These are phyloP conservation scores for Aphelenchoides besseyi DNA, from an alignment of 1,140 invertebrate genomes.

Conservation along the genomic window DNA sequence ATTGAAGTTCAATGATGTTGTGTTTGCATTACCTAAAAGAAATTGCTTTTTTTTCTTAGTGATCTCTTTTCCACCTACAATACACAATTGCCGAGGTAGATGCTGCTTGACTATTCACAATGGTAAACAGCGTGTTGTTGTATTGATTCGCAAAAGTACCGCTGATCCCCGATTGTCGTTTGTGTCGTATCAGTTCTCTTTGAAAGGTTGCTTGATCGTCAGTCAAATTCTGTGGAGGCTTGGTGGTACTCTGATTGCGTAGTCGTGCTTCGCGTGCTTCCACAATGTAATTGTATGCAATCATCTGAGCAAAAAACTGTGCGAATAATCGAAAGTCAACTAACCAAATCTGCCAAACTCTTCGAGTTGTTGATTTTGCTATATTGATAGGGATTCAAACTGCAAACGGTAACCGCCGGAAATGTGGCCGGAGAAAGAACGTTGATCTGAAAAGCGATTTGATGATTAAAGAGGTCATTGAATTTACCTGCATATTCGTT, in stretches of 20 bases:
- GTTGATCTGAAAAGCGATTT: background rate
- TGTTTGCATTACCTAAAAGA: background rate
- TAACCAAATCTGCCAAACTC: background rate
- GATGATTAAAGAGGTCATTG: background rate
- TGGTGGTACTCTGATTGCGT: background rate
- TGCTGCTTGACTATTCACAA: no score
- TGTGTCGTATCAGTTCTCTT: background rate
- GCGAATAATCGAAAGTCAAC: background rate
- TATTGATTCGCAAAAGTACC: no score
- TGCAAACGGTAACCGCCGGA: conserved; percentile 16
- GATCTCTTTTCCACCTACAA: no score
- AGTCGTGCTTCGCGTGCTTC: background rate
- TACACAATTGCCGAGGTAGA: no score
- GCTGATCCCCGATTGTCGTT: background rate
- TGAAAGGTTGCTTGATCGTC: background rate
- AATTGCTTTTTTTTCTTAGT: no score
- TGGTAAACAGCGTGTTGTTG: no score
- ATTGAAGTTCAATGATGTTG: background rate
- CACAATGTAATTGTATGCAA: conserved; percentile 11
- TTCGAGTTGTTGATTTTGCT: background rate
- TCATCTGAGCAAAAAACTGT: background rate
- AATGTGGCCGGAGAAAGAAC: background rate
- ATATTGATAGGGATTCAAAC: conserved; percentile 6
- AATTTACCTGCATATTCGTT: background rate
- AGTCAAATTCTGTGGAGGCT: background rate